Percentiles rank a stretch among this genome's conserved stretches.
Evolutionary conservation across 2,797 vertebrate genomes (phyloP).

Genomic region (Trichosurus vulpecula): DNA sequence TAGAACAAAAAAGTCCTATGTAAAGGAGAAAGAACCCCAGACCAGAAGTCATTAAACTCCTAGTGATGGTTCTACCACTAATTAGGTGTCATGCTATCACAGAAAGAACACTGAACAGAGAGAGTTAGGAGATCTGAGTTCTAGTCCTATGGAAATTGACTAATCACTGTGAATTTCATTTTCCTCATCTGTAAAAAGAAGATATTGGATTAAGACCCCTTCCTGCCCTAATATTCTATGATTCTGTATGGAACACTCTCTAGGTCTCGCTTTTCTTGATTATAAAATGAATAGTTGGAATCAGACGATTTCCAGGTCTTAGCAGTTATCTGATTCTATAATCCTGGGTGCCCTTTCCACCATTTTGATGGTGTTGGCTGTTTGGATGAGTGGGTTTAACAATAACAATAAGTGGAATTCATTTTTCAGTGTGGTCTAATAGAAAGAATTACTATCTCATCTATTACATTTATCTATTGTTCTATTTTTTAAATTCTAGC

Average conservation of each 20-base stretch:
- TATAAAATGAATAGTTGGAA: background rate
- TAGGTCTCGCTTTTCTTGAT: background rate
- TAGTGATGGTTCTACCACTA: background rate
- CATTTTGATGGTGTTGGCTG: background rate
- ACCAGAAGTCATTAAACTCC: background rate
- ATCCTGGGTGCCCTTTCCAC: background rate
- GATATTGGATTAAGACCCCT: background rate
- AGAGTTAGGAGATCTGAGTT: background rate
- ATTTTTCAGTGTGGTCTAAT: background rate
- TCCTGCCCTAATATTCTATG: background rate
- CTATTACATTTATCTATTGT: background rate
- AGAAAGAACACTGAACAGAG: background rate
- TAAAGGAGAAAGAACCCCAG: background rate
- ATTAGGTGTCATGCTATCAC: background rate
- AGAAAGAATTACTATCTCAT: background rate
- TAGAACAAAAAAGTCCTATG: background rate
- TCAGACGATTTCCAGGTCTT: background rate
- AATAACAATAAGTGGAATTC: background rate
- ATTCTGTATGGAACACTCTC: background rate
- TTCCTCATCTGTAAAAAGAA: background rate
- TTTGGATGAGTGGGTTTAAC: background rate
- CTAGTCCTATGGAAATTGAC: background rate
- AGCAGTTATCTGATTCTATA: background rate
- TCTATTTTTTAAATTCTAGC: background rate
- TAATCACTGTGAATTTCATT: background rate